phyloP scores from a whole-genome alignment of 2,113 vertebrate species.

The western clawed frog (Xenopus tropicalis) region UCB_Xtro_10.0 CM004444.2:84337001-84337500 shows the following conservation, averaged over 20 bases:
- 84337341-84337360: slow-evolving; percentile 26
- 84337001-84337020: too few relatives aligned
- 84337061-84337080: too few relatives aligned
- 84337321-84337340: slow-evolving; percentile 34
- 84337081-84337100: too few relatives aligned
- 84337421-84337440: slow-evolving; percentile 23
- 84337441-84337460: slow-evolving; percentile 23
- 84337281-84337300: slow-evolving; percentile 23
- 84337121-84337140: too few relatives aligned
- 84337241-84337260: slow-evolving; percentile 14
- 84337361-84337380: slow-evolving; percentile 46
- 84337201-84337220: slow-evolving; percentile 23
- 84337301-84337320: slow-evolving; percentile 28
- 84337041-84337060: too few relatives aligned
- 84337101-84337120: too few relatives aligned
- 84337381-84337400: slow-evolving; percentile 41
- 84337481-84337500: slow-evolving; percentile 34
- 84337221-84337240: slow-evolving; percentile 15
- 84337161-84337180: too few relatives aligned
- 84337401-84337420: slow-evolving; percentile 35
- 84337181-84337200: neutral
- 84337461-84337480: slow-evolving; percentile 34
- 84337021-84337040: too few relatives aligned
- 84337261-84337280: slow-evolving; percentile 19
- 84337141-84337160: too few relatives aligned